Conservation (phyloP, 2,888 invertebrate genomes). For the Drosophila lacicola region DNA sequence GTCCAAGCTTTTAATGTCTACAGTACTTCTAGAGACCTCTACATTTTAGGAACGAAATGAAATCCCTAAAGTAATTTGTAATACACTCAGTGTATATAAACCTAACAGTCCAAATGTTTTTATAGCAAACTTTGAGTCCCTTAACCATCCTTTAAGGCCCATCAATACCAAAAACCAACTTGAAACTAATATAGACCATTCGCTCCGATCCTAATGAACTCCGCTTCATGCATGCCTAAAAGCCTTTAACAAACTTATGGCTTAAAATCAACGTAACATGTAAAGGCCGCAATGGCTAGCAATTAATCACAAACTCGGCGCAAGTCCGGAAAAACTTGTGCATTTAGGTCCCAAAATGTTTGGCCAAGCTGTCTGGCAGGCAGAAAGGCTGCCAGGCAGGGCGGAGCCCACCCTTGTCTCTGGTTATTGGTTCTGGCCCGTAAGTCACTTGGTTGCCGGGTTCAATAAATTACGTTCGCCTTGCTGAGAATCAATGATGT, state of each 20-base stretch:
- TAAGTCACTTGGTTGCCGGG: constrained; percentile 54
- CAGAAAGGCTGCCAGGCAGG: constrained; percentile 16
- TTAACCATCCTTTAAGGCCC: constrained; percentile 3
- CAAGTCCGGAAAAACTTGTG: constrained; percentile 64
- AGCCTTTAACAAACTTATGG: constrained; percentile 64
- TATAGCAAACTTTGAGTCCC: not conserved
- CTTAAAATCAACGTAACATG: constrained; percentile 69
- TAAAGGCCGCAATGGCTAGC: constrained; percentile 54
- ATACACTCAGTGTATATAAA: not conserved
- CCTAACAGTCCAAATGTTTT: not conserved
- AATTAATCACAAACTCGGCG: constrained; percentile 69
- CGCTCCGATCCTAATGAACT: constrained; percentile 60
- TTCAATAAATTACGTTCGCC: constrained; percentile 72
- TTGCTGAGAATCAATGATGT: constrained; percentile 67
- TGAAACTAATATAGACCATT: constrained; percentile 29
- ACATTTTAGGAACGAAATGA: not conserved
- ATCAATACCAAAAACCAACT: constrained; percentile 9
- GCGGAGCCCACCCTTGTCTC: constrained; percentile 18
- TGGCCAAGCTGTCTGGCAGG: constrained; percentile 22
- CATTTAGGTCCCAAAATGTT: constrained; percentile 70
- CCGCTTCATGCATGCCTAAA: constrained; percentile 63
- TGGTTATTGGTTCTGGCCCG: constrained; percentile 31
- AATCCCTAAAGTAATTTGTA: not conserved
- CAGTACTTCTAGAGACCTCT: too few species aligned
- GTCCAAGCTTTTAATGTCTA: too few species aligned